Evolutionary conservation across 2,888 invertebrate species (phyloP).

Genomic region (Byasa hedistus): DNA sequence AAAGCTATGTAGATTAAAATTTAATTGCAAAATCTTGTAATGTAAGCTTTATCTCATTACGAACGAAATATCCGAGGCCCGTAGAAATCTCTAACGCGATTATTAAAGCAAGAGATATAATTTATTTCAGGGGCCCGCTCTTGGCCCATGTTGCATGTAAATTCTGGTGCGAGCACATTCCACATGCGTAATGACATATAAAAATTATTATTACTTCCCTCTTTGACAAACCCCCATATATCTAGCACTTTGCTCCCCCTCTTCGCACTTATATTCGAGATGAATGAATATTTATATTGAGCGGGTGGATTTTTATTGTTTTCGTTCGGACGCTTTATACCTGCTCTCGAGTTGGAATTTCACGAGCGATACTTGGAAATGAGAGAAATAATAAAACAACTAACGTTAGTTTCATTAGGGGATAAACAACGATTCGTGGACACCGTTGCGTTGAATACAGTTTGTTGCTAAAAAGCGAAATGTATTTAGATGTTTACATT

Average conservation of each 20-base stretch:
- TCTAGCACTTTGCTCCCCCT: conserved; percentile 58
- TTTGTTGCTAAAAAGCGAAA: conserved; percentile 39
- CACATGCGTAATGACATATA: conserved; percentile 48
- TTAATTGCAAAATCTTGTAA: too few relatives aligned
- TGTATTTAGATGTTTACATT: conserved; percentile 59
- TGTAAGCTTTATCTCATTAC: too few relatives aligned
- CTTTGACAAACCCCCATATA: conserved; percentile 66
- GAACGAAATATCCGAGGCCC: too few relatives aligned
- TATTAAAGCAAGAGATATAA: conserved; percentile 43
- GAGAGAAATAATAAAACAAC: conserved; percentile 42
- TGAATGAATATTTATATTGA: conserved; percentile 72
- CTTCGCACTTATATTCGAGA: conserved; percentile 39
- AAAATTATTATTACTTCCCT: conserved; percentile 69
- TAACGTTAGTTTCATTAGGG: conserved; percentile 65
- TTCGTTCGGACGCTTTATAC: conserved; percentile 50
- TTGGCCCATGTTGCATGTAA: conserved; percentile 40
- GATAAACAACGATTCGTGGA: conserved; percentile 68
- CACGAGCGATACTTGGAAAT: conserved; percentile 43
- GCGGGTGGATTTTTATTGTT: conserved; percentile 64
- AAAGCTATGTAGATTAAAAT: too few relatives aligned
- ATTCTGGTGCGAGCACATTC: conserved; percentile 39
- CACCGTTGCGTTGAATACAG: conserved; percentile 50
- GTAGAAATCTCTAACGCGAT: conserved; percentile 26
- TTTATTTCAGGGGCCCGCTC: conserved; percentile 41
- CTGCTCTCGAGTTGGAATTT: conserved; percentile 52